These are phyloP conservation scores for Steinernema carpocapsae DNA, from an alignment of 2,888 invertebrate species.

Conservation along the genomic window DNA sequence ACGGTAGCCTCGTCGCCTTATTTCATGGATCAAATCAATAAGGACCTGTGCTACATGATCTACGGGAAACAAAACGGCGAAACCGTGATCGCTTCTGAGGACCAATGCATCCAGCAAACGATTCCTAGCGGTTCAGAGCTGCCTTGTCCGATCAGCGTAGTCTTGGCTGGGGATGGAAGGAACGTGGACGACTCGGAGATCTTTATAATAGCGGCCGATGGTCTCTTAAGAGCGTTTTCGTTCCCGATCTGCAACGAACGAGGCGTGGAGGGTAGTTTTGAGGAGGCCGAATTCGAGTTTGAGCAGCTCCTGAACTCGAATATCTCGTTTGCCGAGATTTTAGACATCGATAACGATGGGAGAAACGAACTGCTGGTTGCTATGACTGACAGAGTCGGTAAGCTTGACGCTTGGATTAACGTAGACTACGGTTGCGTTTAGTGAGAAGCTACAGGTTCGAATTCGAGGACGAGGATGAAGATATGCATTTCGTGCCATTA, in stretches of 20 bases:
- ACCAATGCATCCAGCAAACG: not conserved
- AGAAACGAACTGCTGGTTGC: slow-evolving; percentile 46
- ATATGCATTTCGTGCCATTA: slow-evolving; percentile 40
- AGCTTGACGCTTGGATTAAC: not conserved
- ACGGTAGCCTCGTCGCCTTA: not conserved
- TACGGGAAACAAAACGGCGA: slow-evolving; percentile 18
- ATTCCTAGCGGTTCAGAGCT: not conserved
- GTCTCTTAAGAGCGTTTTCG: slow-evolving; percentile 44
- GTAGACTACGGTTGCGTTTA: slow-evolving; percentile 25
- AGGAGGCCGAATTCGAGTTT: not conserved
- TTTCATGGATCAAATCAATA: not conserved
- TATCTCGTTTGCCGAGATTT: slow-evolving; percentile 45
- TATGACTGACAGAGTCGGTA: slow-evolving; percentile 53
- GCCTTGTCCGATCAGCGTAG: not conserved
- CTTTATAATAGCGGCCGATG: slow-evolving; percentile 40
- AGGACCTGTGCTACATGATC: not conserved
- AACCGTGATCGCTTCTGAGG: not conserved
- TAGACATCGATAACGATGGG: slow-evolving; percentile 49
- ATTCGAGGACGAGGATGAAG: slow-evolving; percentile 31
- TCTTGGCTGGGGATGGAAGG: not conserved
- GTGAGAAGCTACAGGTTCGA: slow-evolving; percentile 49
- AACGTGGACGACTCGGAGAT: not conserved
- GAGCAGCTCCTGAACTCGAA: slow-evolving; percentile 49
- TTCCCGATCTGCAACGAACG: slow-evolving; percentile 36
- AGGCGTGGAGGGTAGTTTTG: not conserved